Evolutionary conservation across 2,888 invertebrate genomes (phyloP).

Genomic region (Ariolimax columbianus): DNA sequence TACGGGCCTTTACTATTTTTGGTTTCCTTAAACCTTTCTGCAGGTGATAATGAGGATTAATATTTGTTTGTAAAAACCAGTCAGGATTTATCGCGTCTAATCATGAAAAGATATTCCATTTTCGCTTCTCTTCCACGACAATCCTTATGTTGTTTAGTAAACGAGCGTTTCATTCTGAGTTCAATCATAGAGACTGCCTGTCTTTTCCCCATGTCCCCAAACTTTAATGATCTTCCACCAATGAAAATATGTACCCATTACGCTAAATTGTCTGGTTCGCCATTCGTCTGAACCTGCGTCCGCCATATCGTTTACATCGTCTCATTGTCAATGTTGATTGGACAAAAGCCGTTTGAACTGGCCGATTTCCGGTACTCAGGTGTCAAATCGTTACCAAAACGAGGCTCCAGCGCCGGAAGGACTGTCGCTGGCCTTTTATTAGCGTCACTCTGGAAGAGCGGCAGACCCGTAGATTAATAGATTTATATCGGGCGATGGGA

Average conservation of each 20-base stretch:
- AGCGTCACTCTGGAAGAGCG: background rate
- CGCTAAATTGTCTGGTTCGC: background rate
- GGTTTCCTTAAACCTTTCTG: no score
- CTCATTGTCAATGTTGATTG: conserved; percentile 23
- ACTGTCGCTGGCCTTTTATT: conserved; percentile 23
- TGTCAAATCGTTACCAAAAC: conserved; percentile 35
- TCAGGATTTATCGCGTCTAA: no score
- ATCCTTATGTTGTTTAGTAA: no score
- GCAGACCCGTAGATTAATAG: background rate
- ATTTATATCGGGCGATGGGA: conserved; percentile 14
- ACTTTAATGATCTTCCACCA: conserved; percentile 15
- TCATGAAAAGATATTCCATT: no score
- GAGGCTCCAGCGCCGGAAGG: conserved; percentile 30
- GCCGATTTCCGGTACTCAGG: conserved; percentile 35
- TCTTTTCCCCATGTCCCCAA: no score
- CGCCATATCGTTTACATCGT: background rate
- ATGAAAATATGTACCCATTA: conserved; percentile 35
- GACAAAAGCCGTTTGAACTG: conserved; percentile 16
- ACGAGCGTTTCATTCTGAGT: no score
- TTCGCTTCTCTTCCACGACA: no score
- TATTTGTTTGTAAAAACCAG: no score
- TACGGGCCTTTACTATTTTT: no score
- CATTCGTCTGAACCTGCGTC: background rate
- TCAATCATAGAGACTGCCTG: no score
- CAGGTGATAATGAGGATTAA: no score